Percentiles rank a stretch among this genome's conserved stretches.
These are phyloP conservation scores for Lepus oiostolus DNA, from an alignment of 2,797 vertebrate genomes.

Conservation along the genomic window DNA sequence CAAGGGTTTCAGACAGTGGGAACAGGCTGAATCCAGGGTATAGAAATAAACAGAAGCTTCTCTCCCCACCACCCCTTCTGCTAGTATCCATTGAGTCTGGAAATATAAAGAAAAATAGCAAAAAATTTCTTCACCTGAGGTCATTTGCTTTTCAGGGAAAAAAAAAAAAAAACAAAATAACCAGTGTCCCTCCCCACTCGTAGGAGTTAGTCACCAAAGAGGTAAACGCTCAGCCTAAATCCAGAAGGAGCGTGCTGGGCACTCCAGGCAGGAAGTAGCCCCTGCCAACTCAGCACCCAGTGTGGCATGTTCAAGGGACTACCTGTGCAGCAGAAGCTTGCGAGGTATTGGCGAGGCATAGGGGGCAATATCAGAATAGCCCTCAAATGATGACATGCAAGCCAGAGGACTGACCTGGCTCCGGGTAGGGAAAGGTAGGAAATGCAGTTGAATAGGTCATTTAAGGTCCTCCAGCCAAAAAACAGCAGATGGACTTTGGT, in stretches of 20 bases:
- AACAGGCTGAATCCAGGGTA: not conserved
- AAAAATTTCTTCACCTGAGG: not conserved
- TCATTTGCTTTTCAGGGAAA: not conserved
- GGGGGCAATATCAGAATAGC: not conserved
- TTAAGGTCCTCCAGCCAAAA: conserved; percentile 34
- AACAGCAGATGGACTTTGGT: conserved; percentile 60
- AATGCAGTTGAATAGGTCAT: conserved; percentile 7
- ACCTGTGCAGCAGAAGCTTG: not conserved
- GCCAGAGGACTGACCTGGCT: not conserved
- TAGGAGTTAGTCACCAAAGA: not conserved
- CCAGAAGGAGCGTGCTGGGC: not conserved
- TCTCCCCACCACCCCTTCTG: not conserved
- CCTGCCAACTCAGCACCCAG: not conserved
- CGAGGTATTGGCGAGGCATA: too few relatives aligned
- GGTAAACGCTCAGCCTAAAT: not conserved
- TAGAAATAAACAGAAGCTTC: not conserved
- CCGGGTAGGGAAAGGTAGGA: not conserved
- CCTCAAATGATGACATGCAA: not conserved
- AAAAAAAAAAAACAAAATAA: not conserved
- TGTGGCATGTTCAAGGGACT: not conserved
- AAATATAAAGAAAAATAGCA: not conserved
- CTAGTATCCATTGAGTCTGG: not conserved
- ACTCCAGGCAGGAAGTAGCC: not conserved
- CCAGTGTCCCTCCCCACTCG: not conserved
- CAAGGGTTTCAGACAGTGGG: not conserved